A percentile compares a stretch with the other conserved stretches of the same genome.
These are phyloP conservation scores for Antheraea assamensis DNA, from an alignment of 2,888 invertebrate species.

Conservation along the genomic window DNA sequence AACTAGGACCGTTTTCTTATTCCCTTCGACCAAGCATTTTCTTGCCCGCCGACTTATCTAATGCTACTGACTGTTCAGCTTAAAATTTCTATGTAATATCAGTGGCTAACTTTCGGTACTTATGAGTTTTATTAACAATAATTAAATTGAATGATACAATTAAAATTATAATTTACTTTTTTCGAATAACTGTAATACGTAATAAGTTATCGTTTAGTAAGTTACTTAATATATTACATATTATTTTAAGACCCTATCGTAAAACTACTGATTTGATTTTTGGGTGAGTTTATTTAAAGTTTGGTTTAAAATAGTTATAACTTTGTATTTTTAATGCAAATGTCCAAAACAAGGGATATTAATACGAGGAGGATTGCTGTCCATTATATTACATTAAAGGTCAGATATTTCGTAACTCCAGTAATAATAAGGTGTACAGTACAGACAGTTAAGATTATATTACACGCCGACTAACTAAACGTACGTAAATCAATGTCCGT, in stretches of 20 bases:
- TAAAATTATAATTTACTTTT: slow-evolving; percentile 20
- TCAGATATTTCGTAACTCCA: neutral
- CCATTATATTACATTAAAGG: neutral
- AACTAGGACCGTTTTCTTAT: slow-evolving; percentile 82
- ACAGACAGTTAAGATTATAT: neutral
- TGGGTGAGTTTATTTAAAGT: neutral
- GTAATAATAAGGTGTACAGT: neutral
- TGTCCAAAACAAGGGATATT: neutral
- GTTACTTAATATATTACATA: neutral
- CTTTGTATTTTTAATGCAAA: neutral
- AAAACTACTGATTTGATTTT: neutral
- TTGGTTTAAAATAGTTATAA: neutral
- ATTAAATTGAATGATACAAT: slow-evolving; percentile 24
- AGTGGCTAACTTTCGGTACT: slow-evolving; percentile 60
- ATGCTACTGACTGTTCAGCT: slow-evolving; percentile 61
- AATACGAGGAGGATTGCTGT: neutral
- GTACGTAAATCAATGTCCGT: slow-evolving; percentile 6
- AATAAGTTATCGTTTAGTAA: neutral
- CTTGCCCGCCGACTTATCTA: slow-evolving; percentile 77
- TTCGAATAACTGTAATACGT: neutral
- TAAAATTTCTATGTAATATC: slow-evolving; percentile 74
- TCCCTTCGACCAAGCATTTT: slow-evolving; percentile 78
- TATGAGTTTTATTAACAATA: slow-evolving; percentile 49
- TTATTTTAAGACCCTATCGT: no score
- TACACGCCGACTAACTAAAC: neutral